Conservation (phyloP, 2,888 invertebrate species). For the Callinectes sapidus region DNA sequence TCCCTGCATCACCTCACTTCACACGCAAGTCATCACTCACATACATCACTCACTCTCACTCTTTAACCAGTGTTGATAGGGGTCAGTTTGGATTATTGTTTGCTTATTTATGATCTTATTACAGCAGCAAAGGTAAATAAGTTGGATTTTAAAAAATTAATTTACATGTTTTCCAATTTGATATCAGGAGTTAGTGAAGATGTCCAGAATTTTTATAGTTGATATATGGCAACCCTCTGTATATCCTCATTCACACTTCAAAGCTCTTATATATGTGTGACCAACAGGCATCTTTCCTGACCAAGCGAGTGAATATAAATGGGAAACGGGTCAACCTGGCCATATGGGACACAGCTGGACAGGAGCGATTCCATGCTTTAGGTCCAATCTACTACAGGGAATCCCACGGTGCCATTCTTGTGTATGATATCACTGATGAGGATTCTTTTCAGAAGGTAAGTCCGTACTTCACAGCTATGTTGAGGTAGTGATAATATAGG, state of each 20-base stretch:
- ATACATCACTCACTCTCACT: no score
- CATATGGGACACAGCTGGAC: slow-evolving; percentile 99
- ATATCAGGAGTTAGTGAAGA: no score
- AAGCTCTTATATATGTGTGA: background rate
- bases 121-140: no score
- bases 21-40: no score
- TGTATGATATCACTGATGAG: slow-evolving; percentile 98
- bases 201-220: no score
- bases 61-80: no score
- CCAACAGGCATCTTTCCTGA: slow-evolving; percentile 93
- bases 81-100: no score
- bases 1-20: no score
- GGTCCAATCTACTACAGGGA: slow-evolving; percentile 98
- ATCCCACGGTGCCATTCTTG: slow-evolving; percentile 97
- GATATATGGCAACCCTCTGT: no score
- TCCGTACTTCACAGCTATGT: background rate
- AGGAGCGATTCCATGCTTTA: slow-evolving; percentile 96
- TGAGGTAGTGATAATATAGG: background rate
- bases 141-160: no score
- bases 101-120: no score
- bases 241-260: background rate
- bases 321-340: slow-evolving; percentile 92
- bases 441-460: slow-evolving; percentile 92
- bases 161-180: no score
- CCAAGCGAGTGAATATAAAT: slow-evolving; percentile 92